These are phyloP conservation scores for Tarsius wallacei DNA, from an alignment of 2,797 vertebrate genomes.

Conservation along the genomic window DNA sequence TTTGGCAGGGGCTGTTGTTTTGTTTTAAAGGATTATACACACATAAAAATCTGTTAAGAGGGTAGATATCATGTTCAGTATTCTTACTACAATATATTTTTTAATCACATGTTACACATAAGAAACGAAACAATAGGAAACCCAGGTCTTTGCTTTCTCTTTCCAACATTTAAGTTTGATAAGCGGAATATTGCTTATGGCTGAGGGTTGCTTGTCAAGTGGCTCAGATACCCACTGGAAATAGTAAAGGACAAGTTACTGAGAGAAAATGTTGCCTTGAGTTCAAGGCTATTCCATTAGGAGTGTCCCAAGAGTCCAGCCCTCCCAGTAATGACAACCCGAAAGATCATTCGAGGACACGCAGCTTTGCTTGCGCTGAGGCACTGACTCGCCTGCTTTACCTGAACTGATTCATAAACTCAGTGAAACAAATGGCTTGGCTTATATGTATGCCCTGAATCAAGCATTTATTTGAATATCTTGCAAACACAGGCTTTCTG, in stretches of 20 bases:
- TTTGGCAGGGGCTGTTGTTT: background rate
- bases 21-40: background rate
- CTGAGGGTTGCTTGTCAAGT: background rate
- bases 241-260: background rate
- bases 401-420: slow-evolving; percentile 17
- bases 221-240: background rate
- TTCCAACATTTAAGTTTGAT: background rate
- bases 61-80: background rate
- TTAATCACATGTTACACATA: background rate
- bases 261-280: background rate
- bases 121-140: background rate
- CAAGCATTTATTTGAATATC: slow-evolving; percentile 36
- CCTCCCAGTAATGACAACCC: background rate
- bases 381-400: background rate
- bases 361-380: background rate
- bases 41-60: background rate
- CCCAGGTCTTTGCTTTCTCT: background rate
- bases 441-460: slow-evolving; percentile 49
- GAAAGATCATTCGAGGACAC: slow-evolving; percentile 17
- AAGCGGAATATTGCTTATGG: background rate
- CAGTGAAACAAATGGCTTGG: slow-evolving; percentile 73
- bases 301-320: background rate
- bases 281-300: background rate
- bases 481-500: slow-evolving; percentile 60
- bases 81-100: background rate